These are phyloP conservation scores for Zaprionus inermis DNA, from an alignment of 1,140 invertebrate genomes.

Conservation along the genomic window DNA sequence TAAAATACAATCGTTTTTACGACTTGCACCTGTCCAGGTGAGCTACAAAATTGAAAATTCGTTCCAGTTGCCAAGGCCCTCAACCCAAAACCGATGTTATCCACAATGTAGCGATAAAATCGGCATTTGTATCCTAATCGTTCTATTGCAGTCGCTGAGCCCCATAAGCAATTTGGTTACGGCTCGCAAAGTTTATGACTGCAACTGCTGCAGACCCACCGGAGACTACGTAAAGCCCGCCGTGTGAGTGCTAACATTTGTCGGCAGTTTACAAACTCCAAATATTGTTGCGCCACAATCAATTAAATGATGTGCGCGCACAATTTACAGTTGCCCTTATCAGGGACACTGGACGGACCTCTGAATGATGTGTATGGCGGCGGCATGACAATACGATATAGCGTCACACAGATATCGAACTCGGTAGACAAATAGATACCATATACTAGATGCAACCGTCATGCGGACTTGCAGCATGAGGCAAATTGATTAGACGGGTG, in stretches of 20 bases:
- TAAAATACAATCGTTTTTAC: neutral
- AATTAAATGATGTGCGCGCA: constrained; percentile 34
- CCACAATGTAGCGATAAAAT: neutral
- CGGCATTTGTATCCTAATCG: neutral
- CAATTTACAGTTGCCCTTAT: constrained; percentile 9
- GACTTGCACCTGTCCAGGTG: neutral
- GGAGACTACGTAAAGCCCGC: neutral
- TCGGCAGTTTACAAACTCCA: constrained; percentile 29
- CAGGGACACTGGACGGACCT: neutral
- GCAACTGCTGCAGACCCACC: neutral
- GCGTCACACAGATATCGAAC: constrained; percentile 5
- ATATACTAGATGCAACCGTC: neutral
- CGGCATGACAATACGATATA: neutral
- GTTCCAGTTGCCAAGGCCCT: constrained; percentile 8
- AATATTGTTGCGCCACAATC: neutral
- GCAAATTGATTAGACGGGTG: neutral
- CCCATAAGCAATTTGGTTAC: constrained; percentile 17
- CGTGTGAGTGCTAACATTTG: constrained; percentile 59
- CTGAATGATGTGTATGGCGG: neutral
- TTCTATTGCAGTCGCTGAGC: neutral
- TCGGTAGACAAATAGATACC: neutral
- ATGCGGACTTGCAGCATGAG: neutral
- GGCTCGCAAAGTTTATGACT: neutral
- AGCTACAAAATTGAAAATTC: neutral
- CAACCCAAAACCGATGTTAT: constrained; percentile 22